Base-by-base conservation (phyloP, 2,797 vertebrate genomes). In the Argyrosomus regius region DNA sequence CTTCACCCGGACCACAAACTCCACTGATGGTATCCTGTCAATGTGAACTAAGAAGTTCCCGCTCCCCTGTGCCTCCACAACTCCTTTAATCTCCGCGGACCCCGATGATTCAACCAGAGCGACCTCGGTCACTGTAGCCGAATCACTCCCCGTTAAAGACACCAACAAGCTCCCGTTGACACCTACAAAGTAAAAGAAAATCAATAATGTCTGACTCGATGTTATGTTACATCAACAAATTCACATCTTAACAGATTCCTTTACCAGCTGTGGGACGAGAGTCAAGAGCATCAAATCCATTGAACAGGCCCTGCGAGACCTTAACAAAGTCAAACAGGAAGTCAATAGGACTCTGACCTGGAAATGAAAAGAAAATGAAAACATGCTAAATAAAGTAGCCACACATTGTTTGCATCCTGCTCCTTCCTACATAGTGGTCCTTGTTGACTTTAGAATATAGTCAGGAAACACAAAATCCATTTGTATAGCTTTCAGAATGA, bases 281-380 rank as follows among this genome's bases (percentile, higher is more conserved):
- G 4, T 90, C 85, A 1, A 94, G 74, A 14, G 5, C 14, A 20
- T 88, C 85, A 28, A 73, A 90, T 18, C 88, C 94, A 16, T 31
- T 0, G 8, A 90, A 72, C 0, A 56, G 68, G 17, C 88, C 89
- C 20, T 75, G 31, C 0, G 87, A 82, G 0, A 4, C 4, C 66
- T 86, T 75, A 41, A 93, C 87, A 70, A 95, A 94, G 65, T 92
- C 77, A 87, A 93, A 93, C 63, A 93, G 70, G 79, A 95, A 93
- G 77, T 94, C 86, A 22, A 93, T 63, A 5, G 65, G 22, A 72
- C 94, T 95, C 67, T 91, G 78, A 75, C 91, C 94, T 95, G 74
- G 5, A 73, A 57, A 67, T 39, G 20, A 14, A 50, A 28, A 12
- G 81, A 20, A 22, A 9, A 13, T 13, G 3, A 20, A 57, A 56